Conservation (phyloP, 2,888 invertebrate species). For the Listrodromus nycthemerus region DNA sequence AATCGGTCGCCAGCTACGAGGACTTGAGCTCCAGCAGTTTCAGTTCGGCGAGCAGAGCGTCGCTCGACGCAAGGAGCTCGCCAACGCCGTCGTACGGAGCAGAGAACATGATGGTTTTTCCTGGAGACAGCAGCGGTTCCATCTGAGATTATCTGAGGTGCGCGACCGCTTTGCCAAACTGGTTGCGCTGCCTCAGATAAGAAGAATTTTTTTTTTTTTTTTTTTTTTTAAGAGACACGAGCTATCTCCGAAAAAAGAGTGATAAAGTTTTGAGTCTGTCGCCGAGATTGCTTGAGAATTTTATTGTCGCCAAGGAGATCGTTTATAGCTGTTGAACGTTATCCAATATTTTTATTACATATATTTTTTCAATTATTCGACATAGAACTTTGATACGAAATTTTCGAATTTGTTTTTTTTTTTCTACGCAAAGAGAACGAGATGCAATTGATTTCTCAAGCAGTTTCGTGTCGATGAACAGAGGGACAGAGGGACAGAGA, state of each 20-base stretch:
- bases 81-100: conserved; percentile 92
- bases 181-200: conserved; percentile 82
- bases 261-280: conserved; percentile 1
- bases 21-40: conserved; percentile 94
- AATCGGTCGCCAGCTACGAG: conserved; percentile 88
- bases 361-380: conserved; percentile 32
- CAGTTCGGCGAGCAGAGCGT: conserved; percentile 92
- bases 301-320: not conserved
- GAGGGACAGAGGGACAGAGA: conserved; percentile 5
- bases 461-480: conserved; percentile 1
- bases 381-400: conserved; percentile 44
- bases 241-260: conserved; percentile 14
- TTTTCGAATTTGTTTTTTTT: conserved; percentile 16
- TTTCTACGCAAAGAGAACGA: not conserved
- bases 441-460: conserved; percentile 30
- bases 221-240: not conserved
- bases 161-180: conserved; percentile 78
- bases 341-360: conserved; percentile 54
- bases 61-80: conserved; percentile 89
- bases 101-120: conserved; percentile 92
- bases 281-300: conserved; percentile 11
- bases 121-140: conserved; percentile 91
- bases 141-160: conserved; percentile 85
- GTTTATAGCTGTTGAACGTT: not conserved
- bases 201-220: too few relatives aligned